Conservation (phyloP, 2,888 invertebrate species). For the Apamea anceps region DNA sequence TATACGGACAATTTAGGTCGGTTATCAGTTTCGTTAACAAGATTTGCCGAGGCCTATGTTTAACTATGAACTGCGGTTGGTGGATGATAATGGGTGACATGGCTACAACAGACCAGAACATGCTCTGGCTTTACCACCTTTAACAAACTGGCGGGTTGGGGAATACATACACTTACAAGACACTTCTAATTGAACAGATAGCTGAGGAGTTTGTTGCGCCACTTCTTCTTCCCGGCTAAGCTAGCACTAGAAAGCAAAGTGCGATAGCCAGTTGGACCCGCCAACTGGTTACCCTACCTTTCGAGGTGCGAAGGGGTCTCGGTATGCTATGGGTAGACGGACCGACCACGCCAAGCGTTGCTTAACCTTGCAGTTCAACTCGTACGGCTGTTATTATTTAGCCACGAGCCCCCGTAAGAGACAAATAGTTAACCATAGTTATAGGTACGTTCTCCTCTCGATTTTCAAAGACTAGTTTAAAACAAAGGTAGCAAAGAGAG, state of each 20-base stretch:
- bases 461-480: constrained; percentile 15
- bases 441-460: too few species aligned
- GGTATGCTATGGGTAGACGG: background rate
- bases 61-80: background rate
- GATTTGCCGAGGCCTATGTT: background rate
- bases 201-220: background rate
- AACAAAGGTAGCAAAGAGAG: constrained; percentile 28
- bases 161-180: background rate
- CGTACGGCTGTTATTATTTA: background rate
- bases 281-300: background rate
- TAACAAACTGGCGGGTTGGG: background rate
- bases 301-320: background rate
- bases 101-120: background rate
- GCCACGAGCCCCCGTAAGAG: background rate
- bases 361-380: background rate
- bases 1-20: background rate
- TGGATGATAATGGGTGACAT: too few species aligned
- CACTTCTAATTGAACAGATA: background rate
- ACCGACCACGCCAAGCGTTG: background rate
- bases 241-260: too few species aligned
- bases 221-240: background rate
- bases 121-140: background rate
- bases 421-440: background rate
- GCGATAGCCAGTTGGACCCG: too few species aligned
- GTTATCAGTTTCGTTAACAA: background rate